A percentile compares a stretch with the other conserved stretches of the same genome.
Evolutionary conservation across 2,797 vertebrate genomes (phyloP).

Genomic region (Peromyscus attwateri): DNA sequence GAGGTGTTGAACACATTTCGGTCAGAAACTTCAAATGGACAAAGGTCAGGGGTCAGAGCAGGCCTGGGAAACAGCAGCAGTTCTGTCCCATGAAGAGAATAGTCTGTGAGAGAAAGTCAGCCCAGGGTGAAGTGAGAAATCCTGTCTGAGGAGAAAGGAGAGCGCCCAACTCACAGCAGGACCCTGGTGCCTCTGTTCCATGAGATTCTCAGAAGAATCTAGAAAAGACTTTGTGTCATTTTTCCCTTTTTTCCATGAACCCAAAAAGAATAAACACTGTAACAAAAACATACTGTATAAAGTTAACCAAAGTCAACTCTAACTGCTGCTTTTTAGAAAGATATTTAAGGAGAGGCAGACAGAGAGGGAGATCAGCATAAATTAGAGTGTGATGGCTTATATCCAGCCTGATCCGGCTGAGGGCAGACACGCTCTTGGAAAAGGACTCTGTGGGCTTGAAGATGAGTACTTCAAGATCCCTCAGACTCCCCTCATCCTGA

Average conservation of each 20-base stretch:
- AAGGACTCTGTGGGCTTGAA: not conserved
- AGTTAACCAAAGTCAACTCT: conserved; percentile 84
- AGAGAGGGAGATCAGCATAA: conserved; percentile 73
- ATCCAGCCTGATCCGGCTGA: not conserved
- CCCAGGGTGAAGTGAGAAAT: conserved; percentile 70
- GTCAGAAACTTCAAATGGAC: not conserved
- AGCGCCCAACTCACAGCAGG: conserved; percentile 79
- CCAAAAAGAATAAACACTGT: conserved; percentile 72
- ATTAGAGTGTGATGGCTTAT: not conserved
- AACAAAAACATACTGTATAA: conserved; percentile 77
- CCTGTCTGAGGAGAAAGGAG: conserved; percentile 79
- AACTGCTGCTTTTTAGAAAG: conserved; percentile 63
- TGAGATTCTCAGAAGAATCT: conserved; percentile 75
- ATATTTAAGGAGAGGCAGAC: conserved; percentile 81
- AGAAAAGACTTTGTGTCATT: conserved; percentile 56
- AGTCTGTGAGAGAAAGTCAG: not conserved
- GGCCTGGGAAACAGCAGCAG: not conserved
- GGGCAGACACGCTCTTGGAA: conserved; percentile 10
- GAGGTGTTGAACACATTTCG: not conserved
- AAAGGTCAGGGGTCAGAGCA: not conserved
- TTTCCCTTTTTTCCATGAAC: conserved; percentile 76
- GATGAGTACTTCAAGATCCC: not conserved
- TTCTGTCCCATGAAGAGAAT: too few relatives aligned
- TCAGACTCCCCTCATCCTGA: conserved; percentile 40
- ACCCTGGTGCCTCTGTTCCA: conserved; percentile 54